phyloP scores from a whole-genome alignment of 2,113 vertebrate genomes.

The Larimichthys crocea region DNA sequence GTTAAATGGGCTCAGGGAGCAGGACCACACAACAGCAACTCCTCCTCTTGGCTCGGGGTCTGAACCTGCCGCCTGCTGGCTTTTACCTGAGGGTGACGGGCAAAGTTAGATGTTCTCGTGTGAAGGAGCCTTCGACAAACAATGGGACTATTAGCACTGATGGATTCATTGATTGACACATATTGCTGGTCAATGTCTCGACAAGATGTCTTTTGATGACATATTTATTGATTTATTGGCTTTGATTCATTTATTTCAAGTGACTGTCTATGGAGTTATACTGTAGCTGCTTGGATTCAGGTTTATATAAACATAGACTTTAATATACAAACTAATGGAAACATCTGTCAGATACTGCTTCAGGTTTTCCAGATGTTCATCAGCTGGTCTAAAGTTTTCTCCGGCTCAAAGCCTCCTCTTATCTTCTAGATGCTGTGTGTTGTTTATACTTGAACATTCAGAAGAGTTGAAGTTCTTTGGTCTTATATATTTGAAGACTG shows the following conservation, averaged over 20 bases:
- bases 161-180: constrained; percentile 25
- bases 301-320: not conserved
- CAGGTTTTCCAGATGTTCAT: not conserved
- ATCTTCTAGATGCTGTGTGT: not conserved
- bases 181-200: constrained; percentile 72
- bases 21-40: too few species aligned
- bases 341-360: not conserved
- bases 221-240: constrained; percentile 53
- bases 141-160: constrained; percentile 23
- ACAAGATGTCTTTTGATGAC: constrained; percentile 19
- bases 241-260: constrained; percentile 25
- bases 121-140: not conserved
- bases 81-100: not conserved
- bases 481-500: constrained; percentile 12
- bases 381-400: not conserved
- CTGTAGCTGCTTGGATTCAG: not conserved
- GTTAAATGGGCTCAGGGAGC: not conserved
- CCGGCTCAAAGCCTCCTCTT: not conserved
- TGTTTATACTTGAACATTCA: constrained; percentile 37
- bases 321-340: not conserved
- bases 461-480: not conserved
- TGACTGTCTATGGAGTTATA: not conserved
- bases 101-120: not conserved
- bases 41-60: not conserved
- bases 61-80: not conserved